Percentiles rank a stretch among this genome's conserved stretches.
Conservation (phyloP, 2,113 vertebrate genomes). For the Crotalus tigris region DNA sequence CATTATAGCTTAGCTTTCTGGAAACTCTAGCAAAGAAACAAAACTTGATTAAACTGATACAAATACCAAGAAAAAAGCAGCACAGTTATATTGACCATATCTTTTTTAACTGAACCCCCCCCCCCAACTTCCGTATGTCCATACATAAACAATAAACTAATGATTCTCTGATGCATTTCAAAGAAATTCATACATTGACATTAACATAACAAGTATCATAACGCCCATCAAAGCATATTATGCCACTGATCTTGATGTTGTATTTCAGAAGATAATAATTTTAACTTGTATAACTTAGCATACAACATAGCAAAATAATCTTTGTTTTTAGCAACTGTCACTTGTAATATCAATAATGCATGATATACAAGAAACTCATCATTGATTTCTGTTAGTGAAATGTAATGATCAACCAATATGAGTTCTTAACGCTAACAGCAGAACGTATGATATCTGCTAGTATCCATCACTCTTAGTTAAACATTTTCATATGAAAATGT, state of each 20-base stretch:
- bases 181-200: not conserved
- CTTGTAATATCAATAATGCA: not conserved
- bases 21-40: conserved; percentile 28
- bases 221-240: not conserved
- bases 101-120: not conserved
- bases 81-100: too few relatives aligned
- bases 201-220: not conserved
- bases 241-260: not conserved
- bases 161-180: not conserved
- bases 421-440: not conserved
- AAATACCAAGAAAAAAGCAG: not conserved
- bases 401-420: not conserved
- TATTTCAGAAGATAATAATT: not conserved
- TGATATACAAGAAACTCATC: not conserved
- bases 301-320: not conserved
- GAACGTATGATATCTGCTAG: not conserved
- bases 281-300: not conserved
- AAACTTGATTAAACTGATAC: not conserved
- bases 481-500: not conserved
- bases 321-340: not conserved
- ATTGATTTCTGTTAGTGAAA: not conserved
- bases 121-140: not conserved
- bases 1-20: conserved; percentile 49
- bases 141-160: not conserved
- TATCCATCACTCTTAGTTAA: not conserved